phyloP scores from a whole-genome alignment of 1,140 invertebrate species.

The Drosophila ironensis region DNA sequence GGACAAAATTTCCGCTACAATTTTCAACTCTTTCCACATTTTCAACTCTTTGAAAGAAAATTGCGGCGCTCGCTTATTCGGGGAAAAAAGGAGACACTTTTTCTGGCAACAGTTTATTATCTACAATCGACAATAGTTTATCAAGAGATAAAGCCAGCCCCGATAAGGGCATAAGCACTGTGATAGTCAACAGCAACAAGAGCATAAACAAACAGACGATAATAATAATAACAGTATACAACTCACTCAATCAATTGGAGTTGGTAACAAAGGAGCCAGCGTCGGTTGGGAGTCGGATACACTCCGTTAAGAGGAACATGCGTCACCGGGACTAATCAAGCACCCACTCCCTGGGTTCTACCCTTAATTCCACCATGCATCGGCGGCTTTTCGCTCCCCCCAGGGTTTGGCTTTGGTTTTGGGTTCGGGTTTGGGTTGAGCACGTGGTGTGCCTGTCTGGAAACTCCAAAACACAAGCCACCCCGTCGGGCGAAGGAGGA shows the following conservation, averaged over 20 bases:
- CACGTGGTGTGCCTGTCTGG: conserved; percentile 63
- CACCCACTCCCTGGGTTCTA: conserved; percentile 11
- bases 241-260: conserved; percentile 50
- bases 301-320: conserved; percentile 49
- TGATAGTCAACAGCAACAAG: conserved; percentile 38
- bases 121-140: conserved; percentile 71
- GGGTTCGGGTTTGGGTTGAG: conserved; percentile 42
- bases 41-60: not conserved
- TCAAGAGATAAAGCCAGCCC: conserved; percentile 65
- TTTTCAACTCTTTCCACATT: no score
- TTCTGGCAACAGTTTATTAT: conserved; percentile 63
- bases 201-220: conserved; percentile 69
- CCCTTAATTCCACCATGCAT: no score
- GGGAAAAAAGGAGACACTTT: conserved; percentile 29
- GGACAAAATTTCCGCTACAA: no score
- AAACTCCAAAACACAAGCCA: conserved; percentile 66
- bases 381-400: not conserved
- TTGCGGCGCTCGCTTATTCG: no score
- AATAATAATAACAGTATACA: conserved; percentile 76
- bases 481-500: conserved; percentile 48
- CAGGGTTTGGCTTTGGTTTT: not conserved
- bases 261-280: conserved; percentile 51
- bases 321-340: conserved; percentile 71
- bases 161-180: conserved; percentile 70
- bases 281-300: conserved; percentile 42